Evolutionary conservation across 2,888 invertebrate genomes (phyloP), one percentile per base, ranked within the genome.

Genomic region (Caenorhabditis sp.): DNA sequence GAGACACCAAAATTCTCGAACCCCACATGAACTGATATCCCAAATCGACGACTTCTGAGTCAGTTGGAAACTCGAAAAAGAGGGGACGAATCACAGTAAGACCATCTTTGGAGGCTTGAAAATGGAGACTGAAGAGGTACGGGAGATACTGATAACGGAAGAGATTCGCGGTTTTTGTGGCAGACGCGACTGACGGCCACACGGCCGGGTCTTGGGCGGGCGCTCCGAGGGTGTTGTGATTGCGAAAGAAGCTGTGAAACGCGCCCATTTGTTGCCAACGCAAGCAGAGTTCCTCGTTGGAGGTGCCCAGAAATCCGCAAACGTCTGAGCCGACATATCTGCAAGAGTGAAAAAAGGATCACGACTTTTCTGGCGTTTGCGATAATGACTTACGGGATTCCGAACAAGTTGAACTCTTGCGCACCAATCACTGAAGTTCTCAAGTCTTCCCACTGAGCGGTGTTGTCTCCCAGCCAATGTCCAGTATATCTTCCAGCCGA

Each of bases 401-500:
- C 82, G 32, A 80, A 82, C 20, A 82, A 24, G 48, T 82, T 82
- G 66, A 82, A 82, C 41, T 82, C 82, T 41, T 80, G 80, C 1
- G 79, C 82, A 4, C 82, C 86, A 24, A 87, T 85, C 24, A 87
- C 78, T 0, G 84, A 80, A 24, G 82, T 81, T 32, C 80, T 91
- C 92, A 95, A 92, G 87, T 94, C 94, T 68, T 93, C 91, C 94
- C 94, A 95, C 43, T 91, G 90, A 43, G 94, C 94, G 80, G 89
- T 90, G 76, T 94, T 92, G 90, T 95, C 95, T 0, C 95, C 95
- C 83, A 93, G 93, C 95, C 95, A 95, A 89, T 94, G 94, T 0
- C 94, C 89, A 1, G 87, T 83, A 82, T 86, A 90, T 27, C 83
- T 80, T 6, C 90, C 90, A 2, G 88, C 84, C 1, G 89, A 89